Percentiles rank a stretch among this genome's conserved stretches.
phyloP scores from a whole-genome alignment of 2,888 invertebrate species.

The Neoascia interrupta region DNA sequence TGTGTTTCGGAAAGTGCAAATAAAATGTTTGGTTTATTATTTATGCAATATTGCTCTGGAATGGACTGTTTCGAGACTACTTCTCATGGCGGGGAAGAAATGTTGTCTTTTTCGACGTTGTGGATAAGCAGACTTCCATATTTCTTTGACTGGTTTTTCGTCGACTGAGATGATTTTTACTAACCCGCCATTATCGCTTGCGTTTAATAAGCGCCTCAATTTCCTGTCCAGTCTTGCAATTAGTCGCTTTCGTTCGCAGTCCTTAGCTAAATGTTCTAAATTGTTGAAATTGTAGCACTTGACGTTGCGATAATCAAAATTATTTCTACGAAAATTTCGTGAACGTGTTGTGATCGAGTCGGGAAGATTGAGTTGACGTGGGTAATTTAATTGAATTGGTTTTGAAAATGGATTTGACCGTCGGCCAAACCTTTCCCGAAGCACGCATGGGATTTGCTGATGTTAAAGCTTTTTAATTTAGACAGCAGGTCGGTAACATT shows the following conservation, averaged over 20 bases:
- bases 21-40: neutral
- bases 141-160: neutral
- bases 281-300: slow-evolving; percentile 7
- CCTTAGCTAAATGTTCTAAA: neutral
- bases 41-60: neutral
- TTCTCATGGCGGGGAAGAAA: neutral
- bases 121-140: slow-evolving; percentile 17
- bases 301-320: neutral
- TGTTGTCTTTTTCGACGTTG: neutral
- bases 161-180: slow-evolving; percentile 20
- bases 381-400: neutral
- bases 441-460: neutral
- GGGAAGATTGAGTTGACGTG: neutral
- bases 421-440: slow-evolving; percentile 1
- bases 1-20: too few species aligned
- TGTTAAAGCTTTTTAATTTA: neutral
- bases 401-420: neutral
- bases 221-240: neutral
- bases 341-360: neutral
- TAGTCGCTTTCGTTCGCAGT: neutral
- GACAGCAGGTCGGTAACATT: slow-evolving; percentile 2
- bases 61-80: neutral
- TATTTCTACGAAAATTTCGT: neutral
- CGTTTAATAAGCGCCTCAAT: neutral
- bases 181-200: slow-evolving; percentile 4